Percentiles rank a stretch among this genome's conserved stretches.
Evolutionary conservation across 1,140 invertebrate genomes (phyloP).

Genomic region (Luehdorfia chinensis): DNA sequence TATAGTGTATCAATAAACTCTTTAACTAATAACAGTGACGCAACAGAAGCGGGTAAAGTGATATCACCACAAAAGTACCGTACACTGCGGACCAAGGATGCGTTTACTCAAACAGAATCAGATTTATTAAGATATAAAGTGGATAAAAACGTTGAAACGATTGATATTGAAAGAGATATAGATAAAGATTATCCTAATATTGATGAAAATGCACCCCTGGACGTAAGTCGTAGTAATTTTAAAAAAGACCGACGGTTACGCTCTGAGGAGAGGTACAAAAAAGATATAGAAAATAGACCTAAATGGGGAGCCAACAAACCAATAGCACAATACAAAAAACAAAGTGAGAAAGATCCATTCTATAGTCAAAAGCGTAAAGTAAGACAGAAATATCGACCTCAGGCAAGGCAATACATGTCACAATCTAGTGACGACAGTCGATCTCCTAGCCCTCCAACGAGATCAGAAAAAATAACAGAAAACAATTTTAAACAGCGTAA

Average conservation of each 20-base stretch:
- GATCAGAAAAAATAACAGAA: slow-evolving; percentile 47
- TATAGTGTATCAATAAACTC: slow-evolving; percentile 63
- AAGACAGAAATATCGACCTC: slow-evolving; percentile 75
- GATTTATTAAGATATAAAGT: slow-evolving; percentile 38
- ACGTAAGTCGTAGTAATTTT: slow-evolving; percentile 49
- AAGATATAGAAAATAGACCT: slow-evolving; percentile 79
- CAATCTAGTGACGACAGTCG: slow-evolving; percentile 80
- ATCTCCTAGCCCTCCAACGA: slow-evolving; percentile 70
- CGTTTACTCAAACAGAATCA: slow-evolving; percentile 82
- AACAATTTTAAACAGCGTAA: slow-evolving; percentile 49
- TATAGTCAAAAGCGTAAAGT: slow-evolving; percentile 82
- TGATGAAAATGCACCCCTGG: slow-evolving; percentile 72
- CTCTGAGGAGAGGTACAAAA: slow-evolving; percentile 73
- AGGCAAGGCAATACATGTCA: slow-evolving; percentile 72
- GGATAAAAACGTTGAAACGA: slow-evolving; percentile 43
- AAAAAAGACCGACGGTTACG: slow-evolving; percentile 76
- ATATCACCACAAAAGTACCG: slow-evolving; percentile 82
- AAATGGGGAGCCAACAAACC: slow-evolving; percentile 84
- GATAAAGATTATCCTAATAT: slow-evolving; percentile 66
- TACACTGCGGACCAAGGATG: slow-evolving; percentile 76
- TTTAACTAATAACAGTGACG: slow-evolving; percentile 41
- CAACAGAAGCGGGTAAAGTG: slow-evolving; percentile 62
- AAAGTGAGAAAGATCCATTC: slow-evolving; percentile 86
- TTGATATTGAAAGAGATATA: slow-evolving; percentile 45
- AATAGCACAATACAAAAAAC: slow-evolving; percentile 84